Percentiles rank a stretch among this genome's conserved stretches.
These are phyloP conservation scores for Pachycephala philippinensis DNA, from an alignment of 2,113 vertebrate genomes.

Conservation along the genomic window DNA sequence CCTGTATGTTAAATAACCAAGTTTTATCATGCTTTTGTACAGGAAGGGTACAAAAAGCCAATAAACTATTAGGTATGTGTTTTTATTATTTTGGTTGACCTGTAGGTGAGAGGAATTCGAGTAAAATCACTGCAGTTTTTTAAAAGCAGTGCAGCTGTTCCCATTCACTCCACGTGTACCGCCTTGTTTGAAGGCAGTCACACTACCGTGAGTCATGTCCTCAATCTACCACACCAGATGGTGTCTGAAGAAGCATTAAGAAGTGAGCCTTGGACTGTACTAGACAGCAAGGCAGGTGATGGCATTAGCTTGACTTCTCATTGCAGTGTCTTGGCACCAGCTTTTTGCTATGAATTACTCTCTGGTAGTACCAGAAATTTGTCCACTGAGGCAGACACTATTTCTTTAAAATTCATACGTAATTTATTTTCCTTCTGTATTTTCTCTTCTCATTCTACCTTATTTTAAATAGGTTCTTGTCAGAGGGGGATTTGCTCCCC, in stretches of 20 bases:
- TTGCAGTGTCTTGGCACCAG: not conserved
- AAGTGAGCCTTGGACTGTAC: not conserved
- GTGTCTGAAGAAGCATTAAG: not conserved
- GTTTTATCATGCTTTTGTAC: conserved; percentile 30
- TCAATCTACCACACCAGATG: not conserved
- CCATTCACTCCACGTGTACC: not conserved
- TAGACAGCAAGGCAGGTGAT: not conserved
- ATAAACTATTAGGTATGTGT: not conserved
- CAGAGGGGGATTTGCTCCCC: not conserved
- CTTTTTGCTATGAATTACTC: not conserved
- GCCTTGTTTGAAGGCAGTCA: not conserved
- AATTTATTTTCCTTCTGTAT: not conserved
- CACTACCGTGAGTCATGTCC: not conserved
- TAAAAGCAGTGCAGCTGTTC: not conserved
- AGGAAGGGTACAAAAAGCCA: not conserved
- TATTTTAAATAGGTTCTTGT: not conserved
- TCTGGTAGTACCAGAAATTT: not conserved
- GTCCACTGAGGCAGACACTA: not conserved
- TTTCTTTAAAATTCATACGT: not conserved
- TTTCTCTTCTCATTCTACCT: not conserved
- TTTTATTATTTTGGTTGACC: conserved; percentile 2
- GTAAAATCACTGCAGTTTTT: not conserved
- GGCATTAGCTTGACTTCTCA: not conserved
- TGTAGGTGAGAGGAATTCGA: not conserved
- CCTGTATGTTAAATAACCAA: not conserved